Base-by-base conservation (phyloP, 1,140 invertebrate species). In the Drosophila eugracilis region DNA sequence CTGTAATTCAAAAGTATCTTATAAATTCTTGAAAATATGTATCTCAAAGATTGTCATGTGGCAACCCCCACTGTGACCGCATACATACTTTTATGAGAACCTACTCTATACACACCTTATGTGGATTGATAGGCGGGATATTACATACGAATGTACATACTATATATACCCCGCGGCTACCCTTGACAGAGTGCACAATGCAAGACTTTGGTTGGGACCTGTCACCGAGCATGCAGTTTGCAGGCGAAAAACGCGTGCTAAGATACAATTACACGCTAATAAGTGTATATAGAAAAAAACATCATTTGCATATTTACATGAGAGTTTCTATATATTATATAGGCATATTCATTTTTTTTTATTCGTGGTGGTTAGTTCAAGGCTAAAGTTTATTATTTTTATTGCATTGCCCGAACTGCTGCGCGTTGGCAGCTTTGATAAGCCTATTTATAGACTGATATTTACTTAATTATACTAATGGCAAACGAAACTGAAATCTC, bases 401-500 rank as follows among this genome's bases (percentile, higher is more conserved):
- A 37, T 47, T 65, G 60, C 42, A 52, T 17, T 49, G 48, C 21
- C 48, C 28, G 28, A 24, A 34, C 48, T 49, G 28, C 44, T 57
- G 53, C 26, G n/a, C 21, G 52, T 36, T 63, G 59, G 59, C 44
- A 50, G 58, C 59, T 69, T 30, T 69, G 62, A 69, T 69, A 69
- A 67, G 47, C 28, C 37, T 66, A 67, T 52, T 67, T 34, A 67
- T 67, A 67, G 62, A 53, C n/a, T 67, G 60, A 67, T 67, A 67
- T 67, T 67, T 42, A 34, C 62, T 69, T 53, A 67, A 69, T 69
- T 67, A 66, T 67, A 69, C 63, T 75, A 79, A 67, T 76, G 75
- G 57, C 49, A 69, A 84, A 85, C 73, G 80, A 85, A 80, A 86
- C 52, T 74, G 81, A 74, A 83, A 83, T 81, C 69, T 81, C 39